These are phyloP conservation scores for Sebastes wilsoni DNA, from an alignment of 2,797 vertebrate species.

Conservation along the genomic window DNA sequence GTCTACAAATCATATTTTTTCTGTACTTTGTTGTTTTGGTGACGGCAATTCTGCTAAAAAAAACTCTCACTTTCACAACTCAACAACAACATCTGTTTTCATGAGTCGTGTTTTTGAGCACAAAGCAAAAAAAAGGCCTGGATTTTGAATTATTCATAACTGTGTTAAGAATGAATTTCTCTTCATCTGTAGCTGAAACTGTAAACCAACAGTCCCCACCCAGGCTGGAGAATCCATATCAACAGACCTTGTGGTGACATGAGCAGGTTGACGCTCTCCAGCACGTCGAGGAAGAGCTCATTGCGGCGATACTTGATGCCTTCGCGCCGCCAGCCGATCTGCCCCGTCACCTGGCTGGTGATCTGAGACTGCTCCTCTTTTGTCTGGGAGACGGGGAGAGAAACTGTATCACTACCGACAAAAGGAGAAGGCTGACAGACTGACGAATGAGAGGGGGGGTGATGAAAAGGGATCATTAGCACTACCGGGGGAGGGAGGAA, in stretches of 20 bases:
- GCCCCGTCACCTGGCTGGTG: conserved; percentile 98
- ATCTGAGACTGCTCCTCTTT: conserved; percentile 99
- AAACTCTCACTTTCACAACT: background rate
- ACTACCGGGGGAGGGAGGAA: background rate
- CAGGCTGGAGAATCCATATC: background rate
- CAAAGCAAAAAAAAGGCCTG: background rate
- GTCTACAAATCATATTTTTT: background rate
- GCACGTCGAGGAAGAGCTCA: conserved; percentile 96
- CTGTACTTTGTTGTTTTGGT: background rate
- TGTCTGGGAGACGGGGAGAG: conserved; percentile 81
- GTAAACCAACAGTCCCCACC: background rate
- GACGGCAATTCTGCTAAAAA: background rate
- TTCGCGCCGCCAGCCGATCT: conserved; percentile 98
- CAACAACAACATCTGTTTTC: background rate
- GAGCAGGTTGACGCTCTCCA: conserved; percentile 98
- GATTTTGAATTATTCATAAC: background rate
- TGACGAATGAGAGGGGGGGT: background rate
- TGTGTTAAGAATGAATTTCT: background rate
- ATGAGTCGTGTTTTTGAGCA: too few species aligned
- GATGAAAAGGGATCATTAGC: conserved; percentile 9
- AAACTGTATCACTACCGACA: conserved; percentile 65
- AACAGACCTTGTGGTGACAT: conserved; percentile 96
- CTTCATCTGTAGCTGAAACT: background rate
- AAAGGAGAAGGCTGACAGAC: background rate
- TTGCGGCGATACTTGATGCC: conserved; percentile 99